These are phyloP conservation scores for Albula goreensis DNA, from an alignment of 2,113 vertebrate genomes.

Conservation along the genomic window DNA sequence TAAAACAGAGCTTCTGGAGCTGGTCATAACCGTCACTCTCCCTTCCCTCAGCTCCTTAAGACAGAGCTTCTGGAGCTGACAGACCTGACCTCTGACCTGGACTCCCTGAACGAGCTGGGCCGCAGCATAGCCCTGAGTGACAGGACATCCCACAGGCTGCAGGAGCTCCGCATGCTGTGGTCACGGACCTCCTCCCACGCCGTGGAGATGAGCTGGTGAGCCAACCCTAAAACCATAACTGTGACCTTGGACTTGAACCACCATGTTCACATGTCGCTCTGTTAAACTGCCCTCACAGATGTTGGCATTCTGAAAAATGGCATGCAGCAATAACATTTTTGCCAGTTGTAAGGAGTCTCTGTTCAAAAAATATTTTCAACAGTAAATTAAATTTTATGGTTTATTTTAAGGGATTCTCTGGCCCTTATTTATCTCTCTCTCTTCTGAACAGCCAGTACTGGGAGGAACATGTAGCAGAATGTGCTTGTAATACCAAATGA, in stretches of 20 bases:
- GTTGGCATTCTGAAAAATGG: too few species aligned
- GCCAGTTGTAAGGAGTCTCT: too few species aligned
- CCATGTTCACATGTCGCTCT: too few species aligned
- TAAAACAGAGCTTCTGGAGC: too few species aligned
- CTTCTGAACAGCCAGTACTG: too few species aligned
- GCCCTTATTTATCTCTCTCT: too few species aligned
- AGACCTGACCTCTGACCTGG: constrained; percentile 67
- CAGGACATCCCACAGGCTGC: constrained; percentile 67
- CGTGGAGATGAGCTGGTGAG: constrained; percentile 75
- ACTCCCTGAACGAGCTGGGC: constrained; percentile 75
- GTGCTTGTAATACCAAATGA: too few species aligned
- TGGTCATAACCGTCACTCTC: neutral
- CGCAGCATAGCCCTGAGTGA: constrained; percentile 61
- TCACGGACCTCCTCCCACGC: constrained; percentile 59
- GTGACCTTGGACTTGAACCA: neutral
- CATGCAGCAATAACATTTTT: neutral
- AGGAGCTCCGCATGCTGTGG: constrained; percentile 73
- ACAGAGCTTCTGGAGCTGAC: constrained; percentile 68
- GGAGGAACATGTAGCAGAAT: too few species aligned
- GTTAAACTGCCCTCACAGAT: neutral
- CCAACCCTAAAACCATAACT: neutral
- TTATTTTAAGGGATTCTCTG: too few species aligned
- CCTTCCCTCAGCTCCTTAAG: constrained; percentile 53
- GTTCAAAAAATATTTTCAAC: too few species aligned
- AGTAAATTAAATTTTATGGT: too few species aligned